A percentile compares a stretch with the other conserved stretches of the same genome.
These are phyloP conservation scores for Montipora efflorescens DNA, from an alignment of 64 coral and sea anemone species.

Conservation along the genomic window DNA sequence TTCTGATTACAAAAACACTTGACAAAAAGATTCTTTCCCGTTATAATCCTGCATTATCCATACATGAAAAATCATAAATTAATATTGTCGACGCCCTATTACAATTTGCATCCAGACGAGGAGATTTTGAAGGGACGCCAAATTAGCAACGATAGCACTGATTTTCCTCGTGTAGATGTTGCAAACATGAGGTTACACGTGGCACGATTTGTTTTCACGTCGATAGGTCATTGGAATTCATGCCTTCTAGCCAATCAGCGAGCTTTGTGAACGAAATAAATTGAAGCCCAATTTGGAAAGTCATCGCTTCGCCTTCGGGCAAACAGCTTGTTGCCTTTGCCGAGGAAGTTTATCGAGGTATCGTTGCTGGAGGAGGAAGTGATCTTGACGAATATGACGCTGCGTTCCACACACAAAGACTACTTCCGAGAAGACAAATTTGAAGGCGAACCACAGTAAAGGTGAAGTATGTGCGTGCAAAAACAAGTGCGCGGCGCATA, in stretches of 20 bases:
- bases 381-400: neutral
- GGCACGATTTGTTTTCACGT: neutral
- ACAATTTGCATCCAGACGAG: no score
- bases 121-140: neutral
- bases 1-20: no score
- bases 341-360: neutral
- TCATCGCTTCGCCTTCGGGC: slow-evolving; percentile 6
- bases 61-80: no score
- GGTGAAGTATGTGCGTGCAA: neutral
- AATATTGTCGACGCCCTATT: no score
- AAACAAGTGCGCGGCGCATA: neutral
- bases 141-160: neutral
- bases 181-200: neutral
- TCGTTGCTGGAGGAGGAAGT: neutral
- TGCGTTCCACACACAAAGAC: neutral
- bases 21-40: no score
- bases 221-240: neutral
- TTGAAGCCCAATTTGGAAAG: neutral
- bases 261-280: neutral
- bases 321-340: neutral
- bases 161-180: neutral
- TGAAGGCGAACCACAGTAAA: neutral
- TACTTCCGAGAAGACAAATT: neutral
- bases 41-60: no score
- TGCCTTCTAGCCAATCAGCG: neutral